Evolutionary conservation across 2,888 invertebrate genomes (phyloP).

Genomic region (Piscicola geometra): DNA sequence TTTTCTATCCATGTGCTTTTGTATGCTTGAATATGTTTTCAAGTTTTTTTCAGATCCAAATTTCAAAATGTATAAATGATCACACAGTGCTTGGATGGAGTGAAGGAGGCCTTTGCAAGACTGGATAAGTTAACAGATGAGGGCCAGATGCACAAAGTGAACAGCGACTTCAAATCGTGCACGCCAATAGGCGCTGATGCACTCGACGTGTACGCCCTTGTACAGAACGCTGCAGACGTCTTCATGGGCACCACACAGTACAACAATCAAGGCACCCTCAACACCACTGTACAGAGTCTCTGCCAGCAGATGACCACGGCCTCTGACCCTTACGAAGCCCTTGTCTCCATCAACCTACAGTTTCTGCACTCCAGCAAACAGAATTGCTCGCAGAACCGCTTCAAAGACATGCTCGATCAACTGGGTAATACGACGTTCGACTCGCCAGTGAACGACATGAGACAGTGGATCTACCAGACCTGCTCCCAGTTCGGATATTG

Average conservation of each 20-base stretch:
- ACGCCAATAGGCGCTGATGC: slow-evolving; percentile 37
- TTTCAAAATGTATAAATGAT: background rate
- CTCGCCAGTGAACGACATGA: slow-evolving; percentile 39
- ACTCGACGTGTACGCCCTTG: slow-evolving; percentile 44
- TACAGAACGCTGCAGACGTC: slow-evolving; percentile 46
- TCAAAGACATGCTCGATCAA: slow-evolving; percentile 41
- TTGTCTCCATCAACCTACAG: slow-evolving; percentile 41
- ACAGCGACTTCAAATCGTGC: slow-evolving; percentile 46
- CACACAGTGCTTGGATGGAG: slow-evolving; percentile 44
- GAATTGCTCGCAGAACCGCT: slow-evolving; percentile 46
- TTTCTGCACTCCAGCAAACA: slow-evolving; percentile 33
- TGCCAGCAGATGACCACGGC: slow-evolving; percentile 44
- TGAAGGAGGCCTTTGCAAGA: slow-evolving; percentile 44
- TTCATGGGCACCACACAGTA: slow-evolving; percentile 47
- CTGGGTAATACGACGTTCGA: slow-evolving; percentile 45
- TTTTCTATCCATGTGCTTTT: no score
- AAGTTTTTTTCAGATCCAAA: background rate
- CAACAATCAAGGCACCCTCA: slow-evolving; percentile 44
- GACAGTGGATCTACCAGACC: slow-evolving; percentile 48
- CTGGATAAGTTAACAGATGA: slow-evolving; percentile 43
- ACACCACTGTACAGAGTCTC: slow-evolving; percentile 38
- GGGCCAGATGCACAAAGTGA: slow-evolving; percentile 40
- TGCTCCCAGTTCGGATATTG: slow-evolving; percentile 49
- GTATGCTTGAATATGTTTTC: background rate
- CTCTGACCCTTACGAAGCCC: slow-evolving; percentile 43